These are phyloP conservation scores for Eilema caniola DNA, from an alignment of 2,888 invertebrate species.

Conservation along the genomic window DNA sequence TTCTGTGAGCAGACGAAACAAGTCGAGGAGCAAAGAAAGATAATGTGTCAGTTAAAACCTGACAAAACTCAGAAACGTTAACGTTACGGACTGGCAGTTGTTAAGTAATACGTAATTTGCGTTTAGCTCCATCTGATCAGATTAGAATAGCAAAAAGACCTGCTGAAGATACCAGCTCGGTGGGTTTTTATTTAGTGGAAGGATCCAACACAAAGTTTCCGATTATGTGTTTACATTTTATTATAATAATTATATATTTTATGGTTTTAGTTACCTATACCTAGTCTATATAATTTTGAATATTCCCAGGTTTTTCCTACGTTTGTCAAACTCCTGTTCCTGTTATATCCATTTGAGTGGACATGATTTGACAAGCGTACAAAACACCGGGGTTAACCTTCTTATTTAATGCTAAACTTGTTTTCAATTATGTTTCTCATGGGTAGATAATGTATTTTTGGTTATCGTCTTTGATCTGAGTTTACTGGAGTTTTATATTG, in stretches of 20 bases:
- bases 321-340: too few species aligned
- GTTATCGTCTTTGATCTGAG: not conserved
- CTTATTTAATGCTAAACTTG: too few species aligned
- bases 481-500: not conserved
- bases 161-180: not conserved
- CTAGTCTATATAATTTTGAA: too few species aligned
- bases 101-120: not conserved
- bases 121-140: not conserved
- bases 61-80: constrained; percentile 13
- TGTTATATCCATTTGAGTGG: too few species aligned
- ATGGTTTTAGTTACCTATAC: too few species aligned
- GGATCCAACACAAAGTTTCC: too few species aligned
- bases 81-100: not conserved
- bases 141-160: not conserved
- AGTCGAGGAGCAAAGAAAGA: constrained; percentile 39
- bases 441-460: not conserved
- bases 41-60: constrained; percentile 28
- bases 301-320: too few species aligned
- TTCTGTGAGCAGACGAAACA: constrained; percentile 47
- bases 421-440: not conserved
- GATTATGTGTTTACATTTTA: too few species aligned
- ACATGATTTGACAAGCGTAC: too few species aligned
- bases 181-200: not conserved
- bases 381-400: too few species aligned
- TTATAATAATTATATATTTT: too few species aligned